Evolutionary conservation across 2,113 vertebrate genomes (phyloP), one percentile per base, ranked within the genome.

Genomic region (Rhadina sibilatrix): DNA sequence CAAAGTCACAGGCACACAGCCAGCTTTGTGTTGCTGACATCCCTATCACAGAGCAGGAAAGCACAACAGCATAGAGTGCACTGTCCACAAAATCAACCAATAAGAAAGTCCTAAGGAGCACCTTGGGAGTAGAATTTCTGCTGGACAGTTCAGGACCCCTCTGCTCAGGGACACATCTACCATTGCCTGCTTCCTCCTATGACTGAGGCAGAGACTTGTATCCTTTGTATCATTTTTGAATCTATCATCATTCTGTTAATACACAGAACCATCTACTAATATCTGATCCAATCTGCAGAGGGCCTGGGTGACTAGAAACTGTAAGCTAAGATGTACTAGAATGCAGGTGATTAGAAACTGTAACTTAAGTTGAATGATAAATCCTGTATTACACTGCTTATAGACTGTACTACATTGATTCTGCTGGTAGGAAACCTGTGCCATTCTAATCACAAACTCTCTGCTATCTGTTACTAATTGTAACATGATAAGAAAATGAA

Each of bases 191-290:
- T 80, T 60, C 49, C 35, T 81, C 25, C 30, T 25, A 54, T 3
- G 12, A 64, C 2, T 30, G 20, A 68, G 6, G 15, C 9, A 81
- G 14, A 63, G 18, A 53, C 9, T 37, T 0, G 0, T 27, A 77
- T 22, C 15, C 27, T 50, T 63, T 25, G 6, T 1, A 38, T 11
- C 0, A 47, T 35, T 87, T 61, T 60, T 2, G 0, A 85, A 23
- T 50, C 31, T 22, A 52, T 23, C 8, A 63, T n/a, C 27, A 10
- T 10, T n/a, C 10, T 6, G 54, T 13, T 63, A 68, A 79, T 21
- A n/a, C 1, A 65, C 8, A 30, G 59, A 92, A 57, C 24, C 0
- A 6, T 2, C 12, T 57, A 33, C 24, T 42, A 56, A 64, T 15
- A 60, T 52, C 15, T 42, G 44, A 75, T n/a, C 3, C 7, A 1